Conservation (phyloP, 2,113 vertebrate species). For the Austrofundulus limnaeus region DNA sequence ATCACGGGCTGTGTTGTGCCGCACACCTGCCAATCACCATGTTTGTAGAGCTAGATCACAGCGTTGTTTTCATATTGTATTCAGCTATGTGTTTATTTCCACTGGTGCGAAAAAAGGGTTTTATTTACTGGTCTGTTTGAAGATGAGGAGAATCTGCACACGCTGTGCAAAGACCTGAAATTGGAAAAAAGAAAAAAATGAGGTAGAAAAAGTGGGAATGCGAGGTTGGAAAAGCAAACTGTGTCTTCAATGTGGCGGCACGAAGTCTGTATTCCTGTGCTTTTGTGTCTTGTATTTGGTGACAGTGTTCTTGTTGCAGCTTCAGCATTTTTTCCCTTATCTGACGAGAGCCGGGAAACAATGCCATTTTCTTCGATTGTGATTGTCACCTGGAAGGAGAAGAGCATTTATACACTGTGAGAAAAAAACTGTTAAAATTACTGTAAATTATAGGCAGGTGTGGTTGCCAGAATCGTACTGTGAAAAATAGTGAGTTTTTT, state of each 20-base stretch:
- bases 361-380: background rate
- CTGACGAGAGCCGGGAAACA: slow-evolving; percentile 16
- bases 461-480: too few species aligned
- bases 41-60: slow-evolving; percentile 71
- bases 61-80: slow-evolving; percentile 66
- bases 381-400: background rate
- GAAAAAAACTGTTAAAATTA: too few species aligned
- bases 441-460: too few species aligned
- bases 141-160: slow-evolving; percentile 50
- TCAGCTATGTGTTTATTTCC: slow-evolving; percentile 68
- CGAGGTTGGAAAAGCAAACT: slow-evolving; percentile 38
- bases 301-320: slow-evolving; percentile 10
- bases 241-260: slow-evolving; percentile 20
- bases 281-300: slow-evolving; percentile 8
- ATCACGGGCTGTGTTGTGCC: slow-evolving; percentile 64
- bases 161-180: slow-evolving; percentile 68
- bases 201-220: slow-evolving; percentile 2
- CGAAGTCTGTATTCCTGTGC: slow-evolving; percentile 18
- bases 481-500: too few species aligned
- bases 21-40: slow-evolving; percentile 73
- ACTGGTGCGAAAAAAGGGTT: slow-evolving; percentile 55
- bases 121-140: slow-evolving; percentile 71
- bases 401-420: background rate
- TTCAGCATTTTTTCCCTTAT: slow-evolving; percentile 7
- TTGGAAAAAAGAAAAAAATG: slow-evolving; percentile 52